A percentile compares a stretch with the other conserved stretches of the same genome.
These are phyloP conservation scores for Leptarthrus brevirostris DNA, from an alignment of 2,888 invertebrate genomes.

Conservation along the genomic window DNA sequence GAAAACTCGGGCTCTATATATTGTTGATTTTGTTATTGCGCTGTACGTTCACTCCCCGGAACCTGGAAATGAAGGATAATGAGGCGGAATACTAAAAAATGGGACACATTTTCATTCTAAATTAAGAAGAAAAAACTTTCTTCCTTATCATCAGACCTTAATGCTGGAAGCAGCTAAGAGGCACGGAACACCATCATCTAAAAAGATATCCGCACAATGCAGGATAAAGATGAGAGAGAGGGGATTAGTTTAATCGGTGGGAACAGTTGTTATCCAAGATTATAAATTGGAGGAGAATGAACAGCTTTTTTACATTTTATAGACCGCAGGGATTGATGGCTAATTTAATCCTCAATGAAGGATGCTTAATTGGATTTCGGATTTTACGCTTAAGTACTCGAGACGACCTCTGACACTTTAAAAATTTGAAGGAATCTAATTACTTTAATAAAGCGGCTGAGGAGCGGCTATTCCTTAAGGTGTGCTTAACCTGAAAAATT, in stretches of 20 bases:
- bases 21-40: slow-evolving; percentile 23
- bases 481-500: too few relatives aligned
- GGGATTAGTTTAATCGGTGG: slow-evolving; percentile 47
- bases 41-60: background rate
- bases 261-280: slow-evolving; percentile 48
- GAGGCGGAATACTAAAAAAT: slow-evolving; percentile 48
- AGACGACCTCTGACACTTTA: background rate
- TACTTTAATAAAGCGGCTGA: slow-evolving; percentile 11
- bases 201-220: slow-evolving; percentile 4
- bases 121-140: slow-evolving; percentile 35
- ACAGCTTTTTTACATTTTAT: slow-evolving; percentile 47
- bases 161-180: slow-evolving; percentile 21
- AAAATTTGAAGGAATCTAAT: slow-evolving; percentile 15
- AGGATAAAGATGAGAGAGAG: slow-evolving; percentile 5
- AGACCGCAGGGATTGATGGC: slow-evolving; percentile 43
- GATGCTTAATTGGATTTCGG: slow-evolving; percentile 20
- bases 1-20: background rate
- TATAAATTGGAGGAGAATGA: slow-evolving; percentile 43
- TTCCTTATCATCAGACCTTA: slow-evolving; percentile 42
- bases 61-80: slow-evolving; percentile 23
- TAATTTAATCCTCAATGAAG: slow-evolving; percentile 46
- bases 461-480: background rate
- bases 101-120: slow-evolving; percentile 39
- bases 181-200: background rate
- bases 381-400: slow-evolving; percentile 12